Evolutionary conservation across 2,888 invertebrate genomes (phyloP).

Genomic region (Tetragonula carbonaria): DNA sequence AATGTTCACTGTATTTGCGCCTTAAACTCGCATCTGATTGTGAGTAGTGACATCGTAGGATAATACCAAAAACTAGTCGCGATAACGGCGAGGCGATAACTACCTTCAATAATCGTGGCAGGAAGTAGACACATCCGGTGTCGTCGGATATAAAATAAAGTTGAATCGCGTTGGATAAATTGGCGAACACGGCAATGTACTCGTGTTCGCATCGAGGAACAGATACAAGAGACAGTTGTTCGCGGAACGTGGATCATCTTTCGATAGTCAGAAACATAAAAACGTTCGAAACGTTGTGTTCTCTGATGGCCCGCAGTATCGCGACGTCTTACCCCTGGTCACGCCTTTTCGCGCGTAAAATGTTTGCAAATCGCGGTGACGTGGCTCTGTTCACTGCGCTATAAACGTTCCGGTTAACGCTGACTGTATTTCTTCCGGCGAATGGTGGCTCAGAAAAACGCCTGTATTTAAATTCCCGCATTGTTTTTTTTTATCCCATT

Average conservation of each 20-base stretch:
- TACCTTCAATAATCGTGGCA: conserved; percentile 7
- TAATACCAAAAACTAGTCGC: background rate
- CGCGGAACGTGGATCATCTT: background rate
- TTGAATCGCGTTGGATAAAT: conserved; percentile 64
- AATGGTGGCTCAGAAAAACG: conserved; percentile 51
- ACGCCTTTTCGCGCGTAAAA: conserved; percentile 52
- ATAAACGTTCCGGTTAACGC: conserved; percentile 64
- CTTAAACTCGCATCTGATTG: background rate
- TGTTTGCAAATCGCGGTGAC: conserved; percentile 56
- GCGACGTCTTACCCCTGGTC: conserved; percentile 11
- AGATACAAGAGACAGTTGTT: conserved; percentile 38
- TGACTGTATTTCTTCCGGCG: conserved; percentile 62
- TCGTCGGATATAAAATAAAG: conserved; percentile 69
- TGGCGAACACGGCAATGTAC: background rate
- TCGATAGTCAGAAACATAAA: conserved; percentile 45
- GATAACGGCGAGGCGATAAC: background rate
- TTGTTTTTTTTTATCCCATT: conserved; percentile 54
- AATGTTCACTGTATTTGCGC: background rate
- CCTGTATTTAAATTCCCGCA: conserved; percentile 51
- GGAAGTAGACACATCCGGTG: conserved; percentile 24
- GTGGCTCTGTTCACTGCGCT: conserved; percentile 54
- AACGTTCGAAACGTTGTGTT: conserved; percentile 59
- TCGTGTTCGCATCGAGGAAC: background rate
- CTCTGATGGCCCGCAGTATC: conserved; percentile 43
- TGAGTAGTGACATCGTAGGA: background rate